Percentiles rank a stretch among this genome's conserved stretches.
Evolutionary conservation across 2,113 vertebrate genomes (phyloP).

Genomic region (Atrichornis clamosus): DNA sequence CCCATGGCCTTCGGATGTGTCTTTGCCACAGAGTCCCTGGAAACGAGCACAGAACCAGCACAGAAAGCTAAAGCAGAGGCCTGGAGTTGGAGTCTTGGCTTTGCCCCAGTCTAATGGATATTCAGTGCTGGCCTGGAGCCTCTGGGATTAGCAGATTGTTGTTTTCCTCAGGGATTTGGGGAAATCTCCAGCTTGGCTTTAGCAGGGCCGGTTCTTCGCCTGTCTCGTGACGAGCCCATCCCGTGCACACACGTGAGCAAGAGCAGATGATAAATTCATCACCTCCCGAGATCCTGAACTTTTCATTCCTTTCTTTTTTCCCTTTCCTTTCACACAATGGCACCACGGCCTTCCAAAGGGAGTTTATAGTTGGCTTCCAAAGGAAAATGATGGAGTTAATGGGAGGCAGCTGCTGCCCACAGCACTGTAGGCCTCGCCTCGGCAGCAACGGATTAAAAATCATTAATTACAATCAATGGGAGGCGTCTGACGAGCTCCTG

Average conservation of each 20-base stretch:
- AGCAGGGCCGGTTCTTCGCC: background rate
- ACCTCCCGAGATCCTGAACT: background rate
- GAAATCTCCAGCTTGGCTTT: slow-evolving; percentile 12
- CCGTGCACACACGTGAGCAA: background rate
- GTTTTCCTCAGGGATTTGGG: background rate
- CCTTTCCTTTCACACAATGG: background rate
- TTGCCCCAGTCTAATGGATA: background rate
- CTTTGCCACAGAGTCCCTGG: background rate
- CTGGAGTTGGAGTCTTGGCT: background rate
- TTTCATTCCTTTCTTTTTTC: background rate
- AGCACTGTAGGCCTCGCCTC: background rate
- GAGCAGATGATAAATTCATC: background rate
- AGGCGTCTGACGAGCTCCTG: background rate
- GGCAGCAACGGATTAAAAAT: background rate
- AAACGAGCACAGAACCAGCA: background rate
- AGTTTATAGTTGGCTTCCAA: background rate
- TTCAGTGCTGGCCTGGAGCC: background rate
- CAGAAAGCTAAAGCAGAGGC: background rate
- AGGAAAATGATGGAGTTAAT: background rate
- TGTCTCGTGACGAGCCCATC: background rate
- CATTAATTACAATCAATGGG: background rate
- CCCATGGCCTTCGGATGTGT: background rate
- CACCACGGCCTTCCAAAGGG: background rate
- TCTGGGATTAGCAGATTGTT: slow-evolving; percentile 5
- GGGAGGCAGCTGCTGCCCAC: background rate